Evolutionary conservation across 2,888 invertebrate species (phyloP).

Genomic region (Venusia cambrica): DNA sequence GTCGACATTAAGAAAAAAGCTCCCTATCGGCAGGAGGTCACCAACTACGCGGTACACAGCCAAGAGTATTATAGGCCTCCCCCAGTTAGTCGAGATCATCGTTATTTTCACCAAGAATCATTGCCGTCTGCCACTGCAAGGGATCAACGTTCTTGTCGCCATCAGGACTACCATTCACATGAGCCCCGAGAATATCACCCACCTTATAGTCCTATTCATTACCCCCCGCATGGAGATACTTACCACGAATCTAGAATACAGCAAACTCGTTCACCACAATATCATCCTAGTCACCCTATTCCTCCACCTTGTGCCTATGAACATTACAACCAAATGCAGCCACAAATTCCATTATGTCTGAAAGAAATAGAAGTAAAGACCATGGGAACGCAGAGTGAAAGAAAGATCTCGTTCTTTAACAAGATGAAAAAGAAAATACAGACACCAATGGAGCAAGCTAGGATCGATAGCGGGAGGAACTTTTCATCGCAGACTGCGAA

Average conservation of each 20-base stretch:
- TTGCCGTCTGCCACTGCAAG: too few relatives aligned
- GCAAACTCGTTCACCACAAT: slow-evolving; percentile 12
- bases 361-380: slow-evolving; percentile 72
- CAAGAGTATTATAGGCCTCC: slow-evolving; percentile 53
- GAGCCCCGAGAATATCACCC: too few relatives aligned
- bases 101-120: slow-evolving; percentile 13
- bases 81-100: slow-evolving; percentile 34
- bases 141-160: too few relatives aligned
- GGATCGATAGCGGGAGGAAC: slow-evolving; percentile 29
- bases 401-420: slow-evolving; percentile 54
- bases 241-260: too few relatives aligned
- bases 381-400: slow-evolving; percentile 64
- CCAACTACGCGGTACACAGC: slow-evolving; percentile 55
- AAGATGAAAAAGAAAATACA: slow-evolving; percentile 52
- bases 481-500: slow-evolving; percentile 41
- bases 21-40: slow-evolving; percentile 54
- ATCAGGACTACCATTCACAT: too few relatives aligned
- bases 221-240: too few relatives aligned
- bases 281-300: slow-evolving; percentile 28
- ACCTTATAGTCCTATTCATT: too few relatives aligned
- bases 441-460: slow-evolving; percentile 24
- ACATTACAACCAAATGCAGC: slow-evolving; percentile 36
- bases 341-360: slow-evolving; percentile 59
- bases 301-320: slow-evolving; percentile 36
- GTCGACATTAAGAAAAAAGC: slow-evolving; percentile 22